Percentiles rank a stretch among this genome's conserved stretches.
These are phyloP conservation scores for Pampusana beccarii DNA, from an alignment of 2,113 vertebrate species.

Conservation along the genomic window DNA sequence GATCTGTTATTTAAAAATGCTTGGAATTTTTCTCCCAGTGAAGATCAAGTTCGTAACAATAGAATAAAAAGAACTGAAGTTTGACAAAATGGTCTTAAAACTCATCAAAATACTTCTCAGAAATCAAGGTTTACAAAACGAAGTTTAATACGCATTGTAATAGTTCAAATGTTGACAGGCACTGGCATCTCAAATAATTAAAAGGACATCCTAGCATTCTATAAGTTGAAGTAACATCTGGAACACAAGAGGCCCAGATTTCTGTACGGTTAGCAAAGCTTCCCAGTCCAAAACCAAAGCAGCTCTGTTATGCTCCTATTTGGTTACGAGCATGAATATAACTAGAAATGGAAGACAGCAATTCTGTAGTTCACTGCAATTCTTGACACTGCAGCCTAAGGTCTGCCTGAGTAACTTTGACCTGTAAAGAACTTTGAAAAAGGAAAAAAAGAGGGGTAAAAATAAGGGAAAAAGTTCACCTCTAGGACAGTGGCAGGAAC, in stretches of 20 bases:
- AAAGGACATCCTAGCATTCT: slow-evolving; percentile 7
- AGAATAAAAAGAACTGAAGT: neutral
- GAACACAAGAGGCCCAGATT: neutral
- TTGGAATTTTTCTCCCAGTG: neutral
- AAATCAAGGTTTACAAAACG: slow-evolving; percentile 19
- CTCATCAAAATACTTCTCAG: slow-evolving; percentile 32
- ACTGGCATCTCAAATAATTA: slow-evolving; percentile 5
- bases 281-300: slow-evolving; percentile 32
- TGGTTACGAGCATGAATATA: neutral
- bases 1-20: neutral
- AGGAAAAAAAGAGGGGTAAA: neutral
- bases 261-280: neutral
- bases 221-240: slow-evolving; percentile 19
- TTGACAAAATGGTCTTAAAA: slow-evolving; percentile 10
- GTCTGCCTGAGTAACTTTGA: neutral
- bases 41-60: neutral
- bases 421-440: neutral
- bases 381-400: neutral
- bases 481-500: neutral
- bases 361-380: neutral
- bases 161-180: neutral
- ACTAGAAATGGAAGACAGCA: neutral
- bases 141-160: neutral
- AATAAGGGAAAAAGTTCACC: neutral
- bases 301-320: neutral